These are phyloP conservation scores for Tachysurus vachellii DNA, from an alignment of 2,113 vertebrate species.

Conservation along the genomic window DNA sequence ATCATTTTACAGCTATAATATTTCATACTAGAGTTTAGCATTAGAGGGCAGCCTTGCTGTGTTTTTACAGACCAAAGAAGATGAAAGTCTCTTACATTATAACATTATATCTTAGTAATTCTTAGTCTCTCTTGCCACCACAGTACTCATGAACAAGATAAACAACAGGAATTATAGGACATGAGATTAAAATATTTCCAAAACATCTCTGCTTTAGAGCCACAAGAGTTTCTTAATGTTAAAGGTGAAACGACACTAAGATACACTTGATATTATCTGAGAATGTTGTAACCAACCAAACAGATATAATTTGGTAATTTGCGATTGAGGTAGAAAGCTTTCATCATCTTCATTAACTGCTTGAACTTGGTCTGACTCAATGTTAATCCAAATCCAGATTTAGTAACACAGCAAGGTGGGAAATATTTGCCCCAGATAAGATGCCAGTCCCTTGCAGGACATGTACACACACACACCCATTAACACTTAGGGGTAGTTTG, in stretches of 20 bases:
- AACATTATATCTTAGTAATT: background rate
- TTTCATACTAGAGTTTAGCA: background rate
- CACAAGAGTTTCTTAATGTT: background rate
- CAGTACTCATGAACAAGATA: background rate
- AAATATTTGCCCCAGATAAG: background rate
- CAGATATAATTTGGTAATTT: background rate
- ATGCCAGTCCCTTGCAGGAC: background rate
- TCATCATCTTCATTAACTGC: background rate
- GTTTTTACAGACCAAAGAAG: background rate
- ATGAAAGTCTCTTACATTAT: background rate
- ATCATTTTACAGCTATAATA: background rate
- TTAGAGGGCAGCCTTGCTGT: constrained; percentile 43
- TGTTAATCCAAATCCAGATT: background rate
- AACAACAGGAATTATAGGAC: background rate
- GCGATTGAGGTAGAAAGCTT: background rate
- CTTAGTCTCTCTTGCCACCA: background rate
- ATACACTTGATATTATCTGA: background rate
- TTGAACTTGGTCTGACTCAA: background rate
- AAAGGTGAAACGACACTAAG: background rate
- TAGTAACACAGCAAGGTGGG: background rate
- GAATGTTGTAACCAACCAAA: background rate
- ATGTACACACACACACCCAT: background rate
- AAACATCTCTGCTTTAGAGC: background rate
- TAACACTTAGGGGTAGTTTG: background rate
- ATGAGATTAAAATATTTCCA: background rate